A percentile compares a stretch with the other conserved stretches of the same genome.
These are phyloP conservation scores for Eremophila alpestris DNA, from an alignment of 2,797 vertebrate genomes.

Conservation along the genomic window DNA sequence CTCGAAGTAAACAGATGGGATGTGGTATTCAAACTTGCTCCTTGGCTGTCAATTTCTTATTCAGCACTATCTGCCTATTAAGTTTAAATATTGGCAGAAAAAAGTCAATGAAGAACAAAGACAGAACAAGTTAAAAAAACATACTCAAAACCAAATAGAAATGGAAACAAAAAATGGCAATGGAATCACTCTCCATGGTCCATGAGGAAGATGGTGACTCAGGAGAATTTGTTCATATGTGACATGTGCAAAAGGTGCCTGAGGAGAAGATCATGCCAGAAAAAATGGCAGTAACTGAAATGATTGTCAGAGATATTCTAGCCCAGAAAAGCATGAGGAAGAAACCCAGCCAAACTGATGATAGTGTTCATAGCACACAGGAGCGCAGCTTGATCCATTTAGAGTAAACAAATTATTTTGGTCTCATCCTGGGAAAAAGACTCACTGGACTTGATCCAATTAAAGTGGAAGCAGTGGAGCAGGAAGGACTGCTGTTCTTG, in stretches of 20 bases:
- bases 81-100: conserved; percentile 1
- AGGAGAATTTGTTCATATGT: background rate
- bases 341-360: background rate
- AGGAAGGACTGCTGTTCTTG: background rate
- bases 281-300: background rate
- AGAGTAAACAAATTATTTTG: background rate
- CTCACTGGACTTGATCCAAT: background rate
- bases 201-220: background rate
- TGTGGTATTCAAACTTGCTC: background rate
- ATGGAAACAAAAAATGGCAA: background rate
- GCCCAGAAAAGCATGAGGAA: background rate
- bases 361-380: background rate
- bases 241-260: background rate
- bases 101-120: background rate
- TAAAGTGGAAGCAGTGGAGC: background rate
- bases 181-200: background rate
- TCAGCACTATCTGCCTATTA: background rate
- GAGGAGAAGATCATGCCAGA: background rate
- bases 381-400: background rate
- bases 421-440: background rate
- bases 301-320: background rate
- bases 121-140: background rate
- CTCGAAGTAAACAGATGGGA: conserved; percentile 4
- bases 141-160: background rate
- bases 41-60: background rate